Percentiles rank a stretch among this genome's conserved stretches.
These are phyloP conservation scores for Acyrthosiphon pisum DNA, from an alignment of 1,140 invertebrate genomes.

Conservation along the genomic window DNA sequence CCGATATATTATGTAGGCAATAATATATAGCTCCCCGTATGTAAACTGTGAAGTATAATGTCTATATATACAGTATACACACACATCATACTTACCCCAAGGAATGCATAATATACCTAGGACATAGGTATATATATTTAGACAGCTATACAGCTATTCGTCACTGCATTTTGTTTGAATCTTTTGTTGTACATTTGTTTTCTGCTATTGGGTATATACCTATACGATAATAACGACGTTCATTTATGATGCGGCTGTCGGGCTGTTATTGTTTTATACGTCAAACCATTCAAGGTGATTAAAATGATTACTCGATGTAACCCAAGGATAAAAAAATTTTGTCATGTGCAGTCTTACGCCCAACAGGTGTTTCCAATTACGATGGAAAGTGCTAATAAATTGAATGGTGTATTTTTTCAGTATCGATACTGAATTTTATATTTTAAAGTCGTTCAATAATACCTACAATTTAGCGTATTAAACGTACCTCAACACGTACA, in stretches of 20 bases:
- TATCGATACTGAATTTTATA: background rate
- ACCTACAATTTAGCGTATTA: background rate
- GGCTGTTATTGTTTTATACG: conserved; percentile 43
- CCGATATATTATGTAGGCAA: background rate
- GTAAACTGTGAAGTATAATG: background rate
- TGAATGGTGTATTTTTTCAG: background rate
- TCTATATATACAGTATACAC: background rate
- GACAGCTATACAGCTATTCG: background rate
- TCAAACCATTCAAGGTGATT: conserved; percentile 49
- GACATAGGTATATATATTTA: background rate
- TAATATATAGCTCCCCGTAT: background rate
- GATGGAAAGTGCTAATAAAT: conserved; percentile 31
- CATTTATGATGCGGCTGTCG: conserved; percentile 5
- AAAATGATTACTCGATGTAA: conserved; percentile 15
- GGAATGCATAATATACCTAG: background rate
- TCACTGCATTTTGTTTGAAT: background rate
- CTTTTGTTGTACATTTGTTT: background rate
- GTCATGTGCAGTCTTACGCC: background rate
- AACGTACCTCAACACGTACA: background rate
- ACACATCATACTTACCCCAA: conserved; percentile 23
- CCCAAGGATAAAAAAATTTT: conserved; percentile 35
- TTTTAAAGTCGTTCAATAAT: background rate
- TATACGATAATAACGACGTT: background rate
- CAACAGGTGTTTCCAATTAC: conserved; percentile 1
- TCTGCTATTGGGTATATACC: background rate